Base-by-base conservation (phyloP, 2,888 invertebrate genomes). In the Atrina japonica region DNA sequence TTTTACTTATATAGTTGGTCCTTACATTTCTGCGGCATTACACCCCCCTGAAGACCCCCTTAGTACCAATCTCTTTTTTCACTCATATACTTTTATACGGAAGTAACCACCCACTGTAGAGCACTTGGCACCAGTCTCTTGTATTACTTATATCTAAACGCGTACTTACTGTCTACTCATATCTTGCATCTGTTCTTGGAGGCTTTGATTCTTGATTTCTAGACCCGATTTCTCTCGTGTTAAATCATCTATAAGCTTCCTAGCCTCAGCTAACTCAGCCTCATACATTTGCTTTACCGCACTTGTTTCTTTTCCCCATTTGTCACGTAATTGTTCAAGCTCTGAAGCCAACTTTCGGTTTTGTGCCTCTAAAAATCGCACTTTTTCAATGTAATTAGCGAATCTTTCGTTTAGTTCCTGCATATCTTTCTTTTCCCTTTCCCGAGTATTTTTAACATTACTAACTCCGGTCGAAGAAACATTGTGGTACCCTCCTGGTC, bases 331-430 rank as follows among this genome's bases (percentile, higher is more conserved):
- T 27, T 84, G 84, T 21, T 90, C 88, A 66, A 91, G 74, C 73
- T 91, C 90, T 14, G 81, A 80, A 50, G 86, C 89, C 50, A 91
- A 76, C 73, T 90, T 88, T 59, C 86, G 80, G 83, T 91, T 91
- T 82, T 91, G 91, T n/a, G 90, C 90, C 76, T 91, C 91, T 65
- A 91, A 80, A 74, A 91, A 91, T 52, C 91, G 82, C 21, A 88
- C 87, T 85, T 92, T 91, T 87, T 92, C 92, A 75, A 92, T 92
- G 86, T 92, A 92, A 84, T 85, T 89, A 72, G 92, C 92, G 66
- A 92, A 91, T 61, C 92, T 85, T 81, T 92, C 92, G 83, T 92
- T 92, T 74, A 92, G 82, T 74, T 92, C 91, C 81, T 89, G 90
- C 89, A 92, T 89, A 79, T 92, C 92, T 80, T 91, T 91, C 90